Percentiles rank a stretch among this genome's conserved stretches.
Evolutionary conservation across 2,113 vertebrate genomes (phyloP).

Genomic region (Gallinago paraguaiae): DNA sequence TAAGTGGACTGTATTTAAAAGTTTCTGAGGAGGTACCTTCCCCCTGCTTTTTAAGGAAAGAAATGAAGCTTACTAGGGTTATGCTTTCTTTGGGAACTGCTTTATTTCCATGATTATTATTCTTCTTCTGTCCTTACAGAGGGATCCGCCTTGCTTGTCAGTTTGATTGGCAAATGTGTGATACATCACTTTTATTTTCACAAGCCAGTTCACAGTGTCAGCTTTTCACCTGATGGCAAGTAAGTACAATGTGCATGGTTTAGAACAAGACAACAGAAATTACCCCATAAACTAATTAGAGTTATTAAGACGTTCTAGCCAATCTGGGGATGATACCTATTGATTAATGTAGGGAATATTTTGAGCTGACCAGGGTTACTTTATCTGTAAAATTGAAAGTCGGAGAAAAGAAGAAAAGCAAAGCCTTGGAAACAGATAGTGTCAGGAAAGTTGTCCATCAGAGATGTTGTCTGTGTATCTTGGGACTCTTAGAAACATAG

Average conservation of each 20-base stretch:
- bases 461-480: neutral
- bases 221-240: slow-evolving; percentile 95
- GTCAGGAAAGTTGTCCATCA: neutral
- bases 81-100: neutral
- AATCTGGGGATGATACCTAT: neutral
- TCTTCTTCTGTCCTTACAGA: slow-evolving; percentile 73
- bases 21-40: neutral
- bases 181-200: slow-evolving; percentile 94
- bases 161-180: slow-evolving; percentile 83
- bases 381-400: neutral
- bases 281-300: neutral
- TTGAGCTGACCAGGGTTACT: neutral
- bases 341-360: neutral
- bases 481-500: neutral
- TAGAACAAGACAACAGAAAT: neutral
- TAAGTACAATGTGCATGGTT: slow-evolving; percentile 25
- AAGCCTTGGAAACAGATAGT: neutral
- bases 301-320: neutral
- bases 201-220: slow-evolving; percentile 88
- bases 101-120: neutral
- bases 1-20: neutral
- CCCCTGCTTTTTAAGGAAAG: neutral
- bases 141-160: slow-evolving; percentile 88
- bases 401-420: neutral
- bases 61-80: neutral